Percentiles rank a stretch among this genome's conserved stretches.
phyloP scores from a whole-genome alignment of 2,797 vertebrate species.

The Pterois miles region DNA sequence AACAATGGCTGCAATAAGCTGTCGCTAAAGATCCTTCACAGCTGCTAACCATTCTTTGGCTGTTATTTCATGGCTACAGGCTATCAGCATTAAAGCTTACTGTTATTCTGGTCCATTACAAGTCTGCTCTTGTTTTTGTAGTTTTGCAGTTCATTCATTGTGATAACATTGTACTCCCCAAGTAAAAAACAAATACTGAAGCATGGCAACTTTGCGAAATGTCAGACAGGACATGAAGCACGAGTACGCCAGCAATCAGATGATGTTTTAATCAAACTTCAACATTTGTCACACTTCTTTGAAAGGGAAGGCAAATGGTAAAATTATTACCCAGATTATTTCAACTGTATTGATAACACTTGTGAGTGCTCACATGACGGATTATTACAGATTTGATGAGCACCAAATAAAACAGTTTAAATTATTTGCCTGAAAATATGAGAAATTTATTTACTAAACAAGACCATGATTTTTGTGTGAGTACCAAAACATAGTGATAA shows the following conservation, averaged over 20 bases:
- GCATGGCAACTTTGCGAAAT: neutral
- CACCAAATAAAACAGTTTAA: neutral
- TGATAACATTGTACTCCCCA: too few species aligned
- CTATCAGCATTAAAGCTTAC: neutral
- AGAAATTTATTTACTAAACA: neutral
- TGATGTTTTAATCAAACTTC: neutral
- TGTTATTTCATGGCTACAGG: neutral
- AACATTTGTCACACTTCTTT: neutral
- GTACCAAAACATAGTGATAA: neutral
- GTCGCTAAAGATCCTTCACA: neutral
- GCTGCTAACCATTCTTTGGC: neutral
- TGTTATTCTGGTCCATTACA: neutral
- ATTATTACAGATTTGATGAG: neutral
- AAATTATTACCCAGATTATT: neutral
- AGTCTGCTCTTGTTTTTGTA: neutral
- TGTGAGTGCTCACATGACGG: neutral
- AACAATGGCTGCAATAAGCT: neutral
- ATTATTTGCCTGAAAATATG: neutral
- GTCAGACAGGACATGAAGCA: neutral
- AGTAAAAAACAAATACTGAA: rapidly evolving
- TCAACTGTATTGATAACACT: neutral
- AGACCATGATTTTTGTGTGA: neutral
- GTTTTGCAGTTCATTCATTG: neutral
- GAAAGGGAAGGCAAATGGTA: neutral
- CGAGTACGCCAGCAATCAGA: neutral